A percentile compares a stretch with the other conserved stretches of the same genome.
These are phyloP conservation scores for Drosophila basisetae DNA, from an alignment of 2,888 invertebrate species.

Conservation along the genomic window DNA sequence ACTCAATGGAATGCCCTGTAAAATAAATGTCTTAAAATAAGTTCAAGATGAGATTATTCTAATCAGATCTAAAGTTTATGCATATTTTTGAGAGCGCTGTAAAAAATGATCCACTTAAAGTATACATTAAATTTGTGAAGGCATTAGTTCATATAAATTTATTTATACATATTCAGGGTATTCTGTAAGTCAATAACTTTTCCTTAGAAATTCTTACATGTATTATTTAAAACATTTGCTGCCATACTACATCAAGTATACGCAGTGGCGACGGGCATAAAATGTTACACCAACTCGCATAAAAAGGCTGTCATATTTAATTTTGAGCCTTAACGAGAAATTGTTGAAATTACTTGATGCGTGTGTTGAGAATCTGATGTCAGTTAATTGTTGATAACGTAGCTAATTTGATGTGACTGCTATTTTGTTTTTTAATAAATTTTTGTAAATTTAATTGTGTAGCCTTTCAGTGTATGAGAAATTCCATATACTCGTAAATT, in stretches of 20 bases:
- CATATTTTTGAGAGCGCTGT: not conserved
- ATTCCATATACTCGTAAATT: conserved; percentile 17
- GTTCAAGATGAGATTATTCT: not conserved
- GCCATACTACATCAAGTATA: conserved; percentile 45
- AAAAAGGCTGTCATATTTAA: conserved; percentile 60
- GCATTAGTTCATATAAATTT: not conserved
- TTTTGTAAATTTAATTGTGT: conserved; percentile 7
- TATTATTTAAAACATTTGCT: conserved; percentile 22
- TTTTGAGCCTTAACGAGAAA: conserved; percentile 49
- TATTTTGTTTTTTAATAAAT: not conserved
- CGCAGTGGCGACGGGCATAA: conserved; percentile 46
- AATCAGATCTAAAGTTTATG: not conserved
- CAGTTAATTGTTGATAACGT: conserved; percentile 51
- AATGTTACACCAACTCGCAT: conserved; percentile 46
- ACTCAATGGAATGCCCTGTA: conserved; percentile 14
- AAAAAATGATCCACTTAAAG: not conserved
- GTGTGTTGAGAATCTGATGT: conserved; percentile 37
- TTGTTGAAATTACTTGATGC: conserved; percentile 50
- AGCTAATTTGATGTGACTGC: conserved; percentile 44
- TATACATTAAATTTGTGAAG: not conserved
- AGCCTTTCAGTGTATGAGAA: not conserved
- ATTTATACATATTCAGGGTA: not conserved
- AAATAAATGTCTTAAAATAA: not conserved
- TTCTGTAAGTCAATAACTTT: conserved; percentile 1
- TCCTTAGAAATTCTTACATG: not conserved